phyloP scores from a whole-genome alignment of 2,797 vertebrate genomes.

The Gephyroberyx darwinii region DNA sequence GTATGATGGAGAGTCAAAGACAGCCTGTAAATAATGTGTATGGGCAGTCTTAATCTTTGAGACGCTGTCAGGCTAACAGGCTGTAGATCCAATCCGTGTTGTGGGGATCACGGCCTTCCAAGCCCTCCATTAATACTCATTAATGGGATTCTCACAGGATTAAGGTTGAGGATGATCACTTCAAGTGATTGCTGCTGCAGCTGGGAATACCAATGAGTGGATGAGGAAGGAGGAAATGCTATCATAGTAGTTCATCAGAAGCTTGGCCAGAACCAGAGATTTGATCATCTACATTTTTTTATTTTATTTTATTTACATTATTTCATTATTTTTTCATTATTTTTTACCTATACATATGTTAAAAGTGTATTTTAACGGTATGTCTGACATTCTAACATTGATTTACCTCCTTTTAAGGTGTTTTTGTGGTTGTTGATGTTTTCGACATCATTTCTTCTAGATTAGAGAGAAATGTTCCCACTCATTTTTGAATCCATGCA shows the following conservation, averaged over 20 bases:
- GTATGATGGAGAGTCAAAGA: conserved; percentile 14
- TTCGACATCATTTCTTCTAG: too few relatives aligned
- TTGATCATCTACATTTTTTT: too few relatives aligned
- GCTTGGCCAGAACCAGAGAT: conserved; percentile 20
- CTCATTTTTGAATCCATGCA: neutral
- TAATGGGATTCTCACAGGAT: conserved; percentile 67
- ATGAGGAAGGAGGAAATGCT: conserved; percentile 62
- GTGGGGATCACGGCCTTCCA: conserved; percentile 56
- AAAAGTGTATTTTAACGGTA: too few relatives aligned
- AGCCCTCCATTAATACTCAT: conserved; percentile 71
- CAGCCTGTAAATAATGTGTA: conserved; percentile 28
- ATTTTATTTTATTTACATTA: too few relatives aligned
- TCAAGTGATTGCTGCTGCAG: conserved; percentile 40
- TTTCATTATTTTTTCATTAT: too few relatives aligned
- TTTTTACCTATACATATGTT: too few relatives aligned
- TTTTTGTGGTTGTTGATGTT: neutral
- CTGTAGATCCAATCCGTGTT: conserved; percentile 57
- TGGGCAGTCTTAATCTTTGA: conserved; percentile 53
- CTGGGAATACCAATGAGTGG: conserved; percentile 50
- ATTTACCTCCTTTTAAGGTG: neutral
- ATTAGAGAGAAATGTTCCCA: neutral
- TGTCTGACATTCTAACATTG: too few relatives aligned
- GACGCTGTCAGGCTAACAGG: conserved; percentile 50
- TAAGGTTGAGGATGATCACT: conserved; percentile 61
- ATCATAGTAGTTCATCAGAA: conserved; percentile 56